phyloP scores from a whole-genome alignment of 2,888 invertebrate species.

The Aleiodes alternator region DNA sequence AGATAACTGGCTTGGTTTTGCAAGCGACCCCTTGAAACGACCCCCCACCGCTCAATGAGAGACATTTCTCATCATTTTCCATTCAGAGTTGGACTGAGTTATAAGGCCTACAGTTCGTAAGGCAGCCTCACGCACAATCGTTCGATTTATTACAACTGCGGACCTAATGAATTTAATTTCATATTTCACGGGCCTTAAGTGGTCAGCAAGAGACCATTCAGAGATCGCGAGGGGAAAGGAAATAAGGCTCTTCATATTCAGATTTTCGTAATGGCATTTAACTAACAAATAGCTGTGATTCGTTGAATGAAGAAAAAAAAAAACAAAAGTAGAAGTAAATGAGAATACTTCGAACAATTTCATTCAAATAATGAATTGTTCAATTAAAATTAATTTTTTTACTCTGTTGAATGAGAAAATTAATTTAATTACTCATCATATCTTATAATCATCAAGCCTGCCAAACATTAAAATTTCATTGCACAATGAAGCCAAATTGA shows the following conservation, averaged over 20 bases:
- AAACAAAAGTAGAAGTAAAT: neutral
- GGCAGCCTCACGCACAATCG: slow-evolving; percentile 65
- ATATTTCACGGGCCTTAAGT: slow-evolving; percentile 73
- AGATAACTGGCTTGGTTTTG: slow-evolving; percentile 36
- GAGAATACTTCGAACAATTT: neutral
- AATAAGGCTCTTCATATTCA: slow-evolving; percentile 32
- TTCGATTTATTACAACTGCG: slow-evolving; percentile 73
- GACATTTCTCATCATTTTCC: slow-evolving; percentile 75
- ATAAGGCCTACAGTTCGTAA: slow-evolving; percentile 64
- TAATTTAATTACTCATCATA: neutral
- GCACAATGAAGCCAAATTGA: slow-evolving; percentile 9
- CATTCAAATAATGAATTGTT: neutral
- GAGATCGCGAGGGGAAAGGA: slow-evolving; percentile 8
- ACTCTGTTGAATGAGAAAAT: neutral
- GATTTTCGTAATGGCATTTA: slow-evolving; percentile 8
- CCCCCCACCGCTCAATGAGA: slow-evolving; percentile 74
- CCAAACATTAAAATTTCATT: neutral
- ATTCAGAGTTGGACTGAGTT: slow-evolving; percentile 71
- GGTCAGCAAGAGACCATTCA: slow-evolving; percentile 56
- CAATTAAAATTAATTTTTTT: neutral
- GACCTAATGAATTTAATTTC: slow-evolving; percentile 74
- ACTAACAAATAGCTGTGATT: slow-evolving; percentile 7
- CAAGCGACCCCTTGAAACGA: slow-evolving; percentile 52
- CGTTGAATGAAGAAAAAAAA: too few relatives aligned
- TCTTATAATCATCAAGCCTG: neutral